These are phyloP conservation scores for Synanthedon vespiformis DNA, from an alignment of 2,888 invertebrate genomes.

Conservation along the genomic window DNA sequence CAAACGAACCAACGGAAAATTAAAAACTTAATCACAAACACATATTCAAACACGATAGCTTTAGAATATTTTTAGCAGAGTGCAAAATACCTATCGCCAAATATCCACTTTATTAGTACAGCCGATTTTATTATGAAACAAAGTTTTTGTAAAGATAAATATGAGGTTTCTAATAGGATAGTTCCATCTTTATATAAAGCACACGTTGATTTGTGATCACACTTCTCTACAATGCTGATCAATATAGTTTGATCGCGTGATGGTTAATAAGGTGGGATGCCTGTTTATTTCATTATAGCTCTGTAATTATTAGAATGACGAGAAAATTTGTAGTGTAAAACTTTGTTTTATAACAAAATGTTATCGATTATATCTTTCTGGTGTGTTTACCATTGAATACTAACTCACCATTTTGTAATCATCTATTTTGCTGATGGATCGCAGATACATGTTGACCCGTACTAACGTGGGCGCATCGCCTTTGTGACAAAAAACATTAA, in stretches of 20 bases:
- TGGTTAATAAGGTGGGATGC: no score
- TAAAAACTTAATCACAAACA: conserved; percentile 29
- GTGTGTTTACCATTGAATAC: conserved; percentile 36
- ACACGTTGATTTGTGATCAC: no score
- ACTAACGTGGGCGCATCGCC: conserved; percentile 90
- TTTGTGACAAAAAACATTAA: conserved; percentile 57
- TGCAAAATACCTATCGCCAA: conserved; percentile 44
- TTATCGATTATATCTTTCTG: conserved; percentile 19
- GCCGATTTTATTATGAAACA: conserved; percentile 53
- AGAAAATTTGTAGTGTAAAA: conserved; percentile 9
- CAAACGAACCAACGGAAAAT: conserved; percentile 16
- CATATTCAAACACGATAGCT: conserved; percentile 48
- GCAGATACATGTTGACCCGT: conserved; percentile 93
- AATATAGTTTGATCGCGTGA: no score
- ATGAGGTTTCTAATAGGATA: neutral
- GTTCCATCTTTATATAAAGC: neutral
- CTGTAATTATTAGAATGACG: no score
- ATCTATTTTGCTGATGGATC: conserved; percentile 99
- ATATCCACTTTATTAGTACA: conserved; percentile 31
- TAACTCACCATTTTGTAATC: conserved; percentile 99
- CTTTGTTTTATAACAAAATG: conserved; percentile 56
- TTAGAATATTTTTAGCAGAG: conserved; percentile 46
- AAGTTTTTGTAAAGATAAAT: conserved; percentile 17
- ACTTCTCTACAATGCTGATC: no score
- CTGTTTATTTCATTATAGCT: no score